Percentiles rank a stretch among this genome's conserved stretches.
Conservation (phyloP, 1,140 invertebrate genomes). For the Papilio machaon region DNA sequence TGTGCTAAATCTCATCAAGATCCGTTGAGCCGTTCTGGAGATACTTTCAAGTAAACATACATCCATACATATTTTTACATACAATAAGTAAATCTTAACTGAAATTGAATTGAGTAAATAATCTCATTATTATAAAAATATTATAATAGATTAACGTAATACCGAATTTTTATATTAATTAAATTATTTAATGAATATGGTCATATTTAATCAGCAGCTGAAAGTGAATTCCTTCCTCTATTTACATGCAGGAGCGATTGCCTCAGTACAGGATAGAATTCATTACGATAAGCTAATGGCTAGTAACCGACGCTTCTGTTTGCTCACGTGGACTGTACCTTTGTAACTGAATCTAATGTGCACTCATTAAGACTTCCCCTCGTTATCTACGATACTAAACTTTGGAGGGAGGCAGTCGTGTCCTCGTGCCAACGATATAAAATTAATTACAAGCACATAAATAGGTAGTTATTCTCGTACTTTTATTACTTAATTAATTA, state of each 20-base stretch:
- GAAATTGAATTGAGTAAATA: not conserved
- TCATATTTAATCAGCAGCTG: conserved; percentile 14
- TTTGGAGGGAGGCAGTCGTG: not conserved
- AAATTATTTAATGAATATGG: not conserved
- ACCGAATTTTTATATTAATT: not conserved
- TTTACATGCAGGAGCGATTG: conserved; percentile 19
- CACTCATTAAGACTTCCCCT: conserved; percentile 38
- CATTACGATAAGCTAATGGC: conserved; percentile 36
- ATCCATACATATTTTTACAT: too few species aligned
- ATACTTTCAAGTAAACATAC: too few species aligned
- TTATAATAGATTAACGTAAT: not conserved
- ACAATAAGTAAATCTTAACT: not conserved
- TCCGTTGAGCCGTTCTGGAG: too few species aligned
- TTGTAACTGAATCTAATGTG: conserved; percentile 38
- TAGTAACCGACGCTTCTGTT: conserved; percentile 26
- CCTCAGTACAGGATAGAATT: conserved; percentile 21
- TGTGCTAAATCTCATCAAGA: too few species aligned
- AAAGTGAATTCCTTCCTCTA: conserved; percentile 11
- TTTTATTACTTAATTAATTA: conserved; percentile 36
- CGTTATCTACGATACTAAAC: conserved; percentile 27
- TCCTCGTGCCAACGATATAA: conserved; percentile 5
- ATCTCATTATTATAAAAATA: not conserved
- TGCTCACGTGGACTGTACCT: conserved; percentile 37
- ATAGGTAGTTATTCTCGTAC: conserved; percentile 34
- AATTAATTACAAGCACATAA: conserved; percentile 33